phyloP scores from a whole-genome alignment of 2,888 invertebrate genomes.

The Epinotia demarniana region DNA sequence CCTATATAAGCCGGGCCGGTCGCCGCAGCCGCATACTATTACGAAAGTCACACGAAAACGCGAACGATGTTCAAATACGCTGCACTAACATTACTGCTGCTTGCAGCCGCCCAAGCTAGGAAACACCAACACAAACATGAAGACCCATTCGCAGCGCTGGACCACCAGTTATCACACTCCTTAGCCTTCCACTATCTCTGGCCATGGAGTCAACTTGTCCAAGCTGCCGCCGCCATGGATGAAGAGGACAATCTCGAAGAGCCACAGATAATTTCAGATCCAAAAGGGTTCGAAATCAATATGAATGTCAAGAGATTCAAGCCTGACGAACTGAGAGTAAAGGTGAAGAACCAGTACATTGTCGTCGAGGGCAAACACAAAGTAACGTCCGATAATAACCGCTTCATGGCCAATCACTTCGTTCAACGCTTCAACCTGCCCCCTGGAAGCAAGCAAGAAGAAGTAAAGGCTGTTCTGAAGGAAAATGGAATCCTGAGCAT shows the following conservation, averaged over 20 bases:
- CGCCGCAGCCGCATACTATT: slow-evolving; percentile 57
- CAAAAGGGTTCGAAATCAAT: slow-evolving; percentile 68
- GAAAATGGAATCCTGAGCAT: slow-evolving; percentile 70
- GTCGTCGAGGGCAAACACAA: slow-evolving; percentile 74
- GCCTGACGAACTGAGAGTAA: slow-evolving; percentile 73
- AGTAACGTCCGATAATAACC: slow-evolving; percentile 60
- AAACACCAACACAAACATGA: slow-evolving; percentile 55
- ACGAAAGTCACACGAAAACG: slow-evolving; percentile 54
- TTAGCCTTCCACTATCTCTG: slow-evolving; percentile 73
- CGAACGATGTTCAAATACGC: slow-evolving; percentile 61
- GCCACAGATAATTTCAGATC: slow-evolving; percentile 70
- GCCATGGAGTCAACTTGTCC: slow-evolving; percentile 77
- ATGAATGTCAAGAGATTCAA: slow-evolving; percentile 71
- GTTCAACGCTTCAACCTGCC: slow-evolving; percentile 75
- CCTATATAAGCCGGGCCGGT: slow-evolving; percentile 71
- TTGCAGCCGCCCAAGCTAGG: slow-evolving; percentile 63
- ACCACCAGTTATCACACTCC: slow-evolving; percentile 71
- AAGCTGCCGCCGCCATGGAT: slow-evolving; percentile 68
- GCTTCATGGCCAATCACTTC: slow-evolving; percentile 74
- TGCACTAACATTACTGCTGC: slow-evolving; percentile 61
- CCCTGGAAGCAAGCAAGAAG: slow-evolving; percentile 71
- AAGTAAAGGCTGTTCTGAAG: slow-evolving; percentile 71
- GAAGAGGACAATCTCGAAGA: slow-evolving; percentile 68
- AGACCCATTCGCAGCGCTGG: slow-evolving; percentile 72
- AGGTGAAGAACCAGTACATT: slow-evolving; percentile 75